These are phyloP conservation scores for Amaurobius ferox DNA, from an alignment of 2,888 invertebrate species.

Conservation along the genomic window DNA sequence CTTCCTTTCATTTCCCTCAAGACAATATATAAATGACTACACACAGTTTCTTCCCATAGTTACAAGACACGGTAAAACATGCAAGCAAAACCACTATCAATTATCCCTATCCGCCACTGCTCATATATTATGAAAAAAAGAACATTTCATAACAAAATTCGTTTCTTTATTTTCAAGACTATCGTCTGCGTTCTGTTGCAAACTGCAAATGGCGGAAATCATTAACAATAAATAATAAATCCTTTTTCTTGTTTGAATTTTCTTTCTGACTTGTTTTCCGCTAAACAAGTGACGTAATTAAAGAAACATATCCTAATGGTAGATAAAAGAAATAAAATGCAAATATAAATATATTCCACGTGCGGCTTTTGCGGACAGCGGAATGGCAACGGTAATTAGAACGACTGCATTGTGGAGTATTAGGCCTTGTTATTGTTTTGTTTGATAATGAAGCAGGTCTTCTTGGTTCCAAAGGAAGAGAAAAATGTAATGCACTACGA, in stretches of 20 bases:
- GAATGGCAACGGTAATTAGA: slow-evolving; percentile 41
- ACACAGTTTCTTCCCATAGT: not conserved
- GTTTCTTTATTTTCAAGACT: slow-evolving; percentile 6
- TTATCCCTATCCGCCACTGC: not conserved
- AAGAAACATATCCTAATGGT: slow-evolving; percentile 34
- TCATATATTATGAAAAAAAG: not conserved
- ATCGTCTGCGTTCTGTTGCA: slow-evolving; percentile 48
- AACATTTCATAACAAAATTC: not conserved
- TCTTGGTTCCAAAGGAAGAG: not conserved
- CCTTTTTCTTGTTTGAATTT: slow-evolving; percentile 15
- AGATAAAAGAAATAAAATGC: slow-evolving; percentile 29
- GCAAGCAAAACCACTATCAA: slow-evolving; percentile 8
- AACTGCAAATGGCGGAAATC: slow-evolving; percentile 63
- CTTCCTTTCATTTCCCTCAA: not conserved
- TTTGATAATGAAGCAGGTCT: not conserved
- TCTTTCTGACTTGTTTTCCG: slow-evolving; percentile 9
- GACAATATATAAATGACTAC: not conserved
- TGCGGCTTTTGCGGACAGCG: slow-evolving; percentile 15
- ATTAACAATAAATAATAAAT: slow-evolving; percentile 59
- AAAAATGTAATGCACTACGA: not conserved
- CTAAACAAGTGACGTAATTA: slow-evolving; percentile 44
- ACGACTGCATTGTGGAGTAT: not conserved
- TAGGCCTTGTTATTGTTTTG: not conserved
- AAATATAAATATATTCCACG: slow-evolving; percentile 40
- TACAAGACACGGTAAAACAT: not conserved